A percentile compares a stretch with the other conserved stretches of the same genome.
phyloP scores from a whole-genome alignment of 2,888 invertebrate species.

The Melipona bicolor region DNA sequence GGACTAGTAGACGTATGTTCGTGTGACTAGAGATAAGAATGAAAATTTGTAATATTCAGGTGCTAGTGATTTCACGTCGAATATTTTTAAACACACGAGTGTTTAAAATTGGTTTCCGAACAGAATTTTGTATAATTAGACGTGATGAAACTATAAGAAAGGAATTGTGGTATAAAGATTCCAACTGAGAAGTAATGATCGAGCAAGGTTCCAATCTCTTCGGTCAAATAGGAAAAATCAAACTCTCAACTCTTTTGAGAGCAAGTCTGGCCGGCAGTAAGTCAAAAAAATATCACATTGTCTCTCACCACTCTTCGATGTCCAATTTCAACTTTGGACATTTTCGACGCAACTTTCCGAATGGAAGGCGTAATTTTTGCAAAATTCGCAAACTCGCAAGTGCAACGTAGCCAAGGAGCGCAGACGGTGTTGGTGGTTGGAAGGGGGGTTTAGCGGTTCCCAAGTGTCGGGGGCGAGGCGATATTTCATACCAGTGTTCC shows the following conservation, averaged over 20 bases:
- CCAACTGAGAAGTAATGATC: too few relatives aligned
- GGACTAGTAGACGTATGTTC: not conserved
- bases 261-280: too few relatives aligned
- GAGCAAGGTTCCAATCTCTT: too few relatives aligned
- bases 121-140: too few relatives aligned
- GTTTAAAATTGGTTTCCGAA: too few relatives aligned
- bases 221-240: too few relatives aligned
- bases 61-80: too few relatives aligned
- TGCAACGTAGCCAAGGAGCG: not conserved
- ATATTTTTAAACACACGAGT: too few relatives aligned
- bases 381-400: conserved; percentile 19
- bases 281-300: too few relatives aligned
- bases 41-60: not conserved
- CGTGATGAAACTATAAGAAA: too few relatives aligned
- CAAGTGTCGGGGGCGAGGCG: conserved; percentile 11
- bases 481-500: conserved; percentile 57
- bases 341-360: not conserved
- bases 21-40: not conserved
- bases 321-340: not conserved
- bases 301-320: not conserved
- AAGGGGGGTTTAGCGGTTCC: not conserved
- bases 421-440: not conserved
- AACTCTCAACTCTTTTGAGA: too few relatives aligned
- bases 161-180: too few relatives aligned
- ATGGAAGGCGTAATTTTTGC: conserved; percentile 25